These are phyloP conservation scores for Rhodinocichla rosea DNA, from an alignment of 2,113 vertebrate species.

Conservation along the genomic window DNA sequence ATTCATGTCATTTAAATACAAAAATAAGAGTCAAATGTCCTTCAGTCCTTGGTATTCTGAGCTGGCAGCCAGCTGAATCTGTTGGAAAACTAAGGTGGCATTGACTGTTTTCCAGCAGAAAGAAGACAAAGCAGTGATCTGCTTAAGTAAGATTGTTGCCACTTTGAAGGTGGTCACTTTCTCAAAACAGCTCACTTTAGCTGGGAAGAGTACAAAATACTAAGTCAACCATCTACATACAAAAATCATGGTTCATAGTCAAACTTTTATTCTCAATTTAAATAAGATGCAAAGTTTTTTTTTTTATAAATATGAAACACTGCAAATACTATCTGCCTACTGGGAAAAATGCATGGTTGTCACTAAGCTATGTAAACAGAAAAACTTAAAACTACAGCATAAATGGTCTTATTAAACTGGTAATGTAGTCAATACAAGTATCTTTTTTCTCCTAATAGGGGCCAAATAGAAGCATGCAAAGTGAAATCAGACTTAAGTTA, in stretches of 20 bases:
- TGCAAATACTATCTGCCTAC: constrained; percentile 53
- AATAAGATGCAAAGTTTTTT: constrained; percentile 66
- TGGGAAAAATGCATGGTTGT: constrained; percentile 47
- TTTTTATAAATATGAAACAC: constrained; percentile 71
- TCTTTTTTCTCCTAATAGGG: constrained; percentile 43
- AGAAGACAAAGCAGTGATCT: constrained; percentile 56
- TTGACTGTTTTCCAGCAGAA: constrained; percentile 37
- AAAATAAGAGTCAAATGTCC: constrained; percentile 77
- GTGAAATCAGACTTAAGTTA: constrained; percentile 60
- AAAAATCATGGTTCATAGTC: constrained; percentile 68
- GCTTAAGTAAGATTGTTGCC: constrained; percentile 61
- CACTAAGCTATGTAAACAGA: constrained; percentile 65
- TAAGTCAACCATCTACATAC: constrained; percentile 70
- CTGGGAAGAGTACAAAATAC: constrained; percentile 68
- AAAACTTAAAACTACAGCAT: constrained; percentile 61
- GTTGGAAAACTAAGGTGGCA: constrained; percentile 56
- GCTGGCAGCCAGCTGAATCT: constrained; percentile 56
- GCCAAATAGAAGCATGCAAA: constrained; percentile 52
- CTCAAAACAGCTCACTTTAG: constrained; percentile 59
- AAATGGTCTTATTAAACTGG: constrained; percentile 60
- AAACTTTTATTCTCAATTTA: constrained; percentile 70
- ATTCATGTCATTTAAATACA: constrained; percentile 88
- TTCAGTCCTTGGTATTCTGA: constrained; percentile 69
- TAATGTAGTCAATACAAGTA: constrained; percentile 20
- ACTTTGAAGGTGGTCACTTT: constrained; percentile 50